These are phyloP conservation scores for Rousettus leschenaultii DNA, from an alignment of 2,113 vertebrate species.

Conservation along the genomic window DNA sequence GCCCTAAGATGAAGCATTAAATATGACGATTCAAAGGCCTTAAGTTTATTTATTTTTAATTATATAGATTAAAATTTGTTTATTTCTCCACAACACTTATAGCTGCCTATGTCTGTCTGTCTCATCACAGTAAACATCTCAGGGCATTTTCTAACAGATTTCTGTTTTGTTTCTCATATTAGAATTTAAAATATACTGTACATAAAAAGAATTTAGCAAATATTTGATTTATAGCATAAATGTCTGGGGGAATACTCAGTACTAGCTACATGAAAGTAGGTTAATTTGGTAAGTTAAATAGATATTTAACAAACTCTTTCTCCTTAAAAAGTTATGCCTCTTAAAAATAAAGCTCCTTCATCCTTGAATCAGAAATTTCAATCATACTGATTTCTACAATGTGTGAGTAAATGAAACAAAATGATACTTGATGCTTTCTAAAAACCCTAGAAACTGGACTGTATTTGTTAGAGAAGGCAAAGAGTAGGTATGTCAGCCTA, in stretches of 20 bases:
- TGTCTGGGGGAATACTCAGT: background rate
- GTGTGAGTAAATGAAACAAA: background rate
- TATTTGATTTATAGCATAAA: background rate
- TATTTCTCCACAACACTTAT: background rate
- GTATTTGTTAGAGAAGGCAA: background rate
- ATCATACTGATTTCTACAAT: background rate
- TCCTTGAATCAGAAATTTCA: background rate
- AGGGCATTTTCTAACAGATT: background rate
- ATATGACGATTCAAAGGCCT: background rate
- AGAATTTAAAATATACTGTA: background rate
- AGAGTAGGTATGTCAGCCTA: background rate
- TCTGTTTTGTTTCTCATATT: background rate
- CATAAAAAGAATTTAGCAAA: background rate
- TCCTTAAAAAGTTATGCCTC: background rate
- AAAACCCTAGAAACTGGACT: background rate
- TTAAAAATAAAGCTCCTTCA: background rate
- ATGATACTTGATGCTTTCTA: background rate
- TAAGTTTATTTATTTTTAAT: background rate
- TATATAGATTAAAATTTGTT: background rate
- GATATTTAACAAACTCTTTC: background rate
- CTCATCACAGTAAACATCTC: background rate
- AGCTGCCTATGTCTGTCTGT: background rate
- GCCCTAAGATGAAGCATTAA: background rate
- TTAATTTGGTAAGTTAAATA: background rate
- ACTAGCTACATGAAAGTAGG: background rate